Conservation (phyloP, 35 echinoderm and acorn worm genomes). For the Lytechinus variegatus region DNA sequence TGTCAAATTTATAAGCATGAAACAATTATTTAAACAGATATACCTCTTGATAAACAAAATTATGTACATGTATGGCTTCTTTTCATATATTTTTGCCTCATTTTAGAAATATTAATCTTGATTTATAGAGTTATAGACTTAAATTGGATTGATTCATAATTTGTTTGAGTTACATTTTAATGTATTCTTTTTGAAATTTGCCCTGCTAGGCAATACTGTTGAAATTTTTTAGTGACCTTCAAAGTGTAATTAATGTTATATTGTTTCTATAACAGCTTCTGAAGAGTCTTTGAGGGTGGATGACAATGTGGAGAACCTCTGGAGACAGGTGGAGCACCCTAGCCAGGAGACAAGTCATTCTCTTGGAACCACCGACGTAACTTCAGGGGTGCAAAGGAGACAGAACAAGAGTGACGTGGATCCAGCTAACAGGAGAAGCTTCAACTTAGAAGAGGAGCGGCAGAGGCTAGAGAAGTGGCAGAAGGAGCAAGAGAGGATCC, state of each 20-base stretch:
- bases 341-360: background rate
- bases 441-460: conserved; percentile 88
- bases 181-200: too few species aligned
- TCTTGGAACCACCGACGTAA: background rate
- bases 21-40: background rate
- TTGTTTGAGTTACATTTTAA: background rate
- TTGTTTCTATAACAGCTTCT: background rate
- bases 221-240: background rate
- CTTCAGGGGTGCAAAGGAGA: background rate
- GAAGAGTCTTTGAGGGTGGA: background rate
- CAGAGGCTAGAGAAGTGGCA: conserved; percentile 89
- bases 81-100: background rate
- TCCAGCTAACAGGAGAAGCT: conserved; percentile 60
- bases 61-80: background rate
- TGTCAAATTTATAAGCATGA: background rate
- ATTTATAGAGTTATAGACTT: background rate
- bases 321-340: conserved; percentile 36
- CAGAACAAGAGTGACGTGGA: conserved; percentile 21
- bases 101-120: background rate
- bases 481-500: conserved; percentile 80
- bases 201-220: background rate
- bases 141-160: background rate
- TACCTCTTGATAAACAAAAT: background rate
- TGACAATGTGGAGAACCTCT: conserved; percentile 50
- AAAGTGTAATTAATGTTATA: background rate